Evolutionary conservation across 2,888 invertebrate species (phyloP).

Genomic region (Aricia artaxerxes): DNA sequence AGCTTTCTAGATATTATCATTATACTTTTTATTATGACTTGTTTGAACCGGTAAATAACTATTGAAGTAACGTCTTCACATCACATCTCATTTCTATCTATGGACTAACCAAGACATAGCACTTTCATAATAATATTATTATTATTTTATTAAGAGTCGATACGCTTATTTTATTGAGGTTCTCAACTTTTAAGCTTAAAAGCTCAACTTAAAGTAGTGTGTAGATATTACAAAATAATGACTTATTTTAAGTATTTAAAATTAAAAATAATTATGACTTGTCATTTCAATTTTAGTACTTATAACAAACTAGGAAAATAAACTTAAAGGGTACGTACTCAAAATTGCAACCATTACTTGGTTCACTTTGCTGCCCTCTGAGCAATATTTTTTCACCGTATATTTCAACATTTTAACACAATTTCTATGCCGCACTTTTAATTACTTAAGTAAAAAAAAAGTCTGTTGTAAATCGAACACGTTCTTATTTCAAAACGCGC

Average conservation of each 20-base stretch:
- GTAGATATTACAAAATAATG: background rate
- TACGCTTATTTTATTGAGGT: too few relatives aligned
- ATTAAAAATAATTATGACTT: background rate
- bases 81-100: background rate
- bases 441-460: conserved; percentile 5
- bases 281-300: background rate
- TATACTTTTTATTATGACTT: conserved; percentile 1
- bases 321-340: conserved; percentile 55
- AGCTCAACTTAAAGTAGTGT: too few relatives aligned
- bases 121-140: background rate
- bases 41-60: background rate
- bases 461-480: background rate
- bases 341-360: conserved; percentile 63
- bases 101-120: background rate
- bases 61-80: background rate
- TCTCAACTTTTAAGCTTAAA: too few relatives aligned
- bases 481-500: conserved; percentile 37
- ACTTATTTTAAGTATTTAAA: background rate
- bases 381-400: conserved; percentile 72
- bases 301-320: background rate
- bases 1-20: conserved; percentile 21
- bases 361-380: conserved; percentile 70
- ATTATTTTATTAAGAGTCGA: too few relatives aligned
- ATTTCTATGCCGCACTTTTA: conserved; percentile 2
- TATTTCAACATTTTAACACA: conserved; percentile 64